Evolutionary conservation across 2,797 vertebrate species (phyloP).

Genomic region (Strix occidentalis): DNA sequence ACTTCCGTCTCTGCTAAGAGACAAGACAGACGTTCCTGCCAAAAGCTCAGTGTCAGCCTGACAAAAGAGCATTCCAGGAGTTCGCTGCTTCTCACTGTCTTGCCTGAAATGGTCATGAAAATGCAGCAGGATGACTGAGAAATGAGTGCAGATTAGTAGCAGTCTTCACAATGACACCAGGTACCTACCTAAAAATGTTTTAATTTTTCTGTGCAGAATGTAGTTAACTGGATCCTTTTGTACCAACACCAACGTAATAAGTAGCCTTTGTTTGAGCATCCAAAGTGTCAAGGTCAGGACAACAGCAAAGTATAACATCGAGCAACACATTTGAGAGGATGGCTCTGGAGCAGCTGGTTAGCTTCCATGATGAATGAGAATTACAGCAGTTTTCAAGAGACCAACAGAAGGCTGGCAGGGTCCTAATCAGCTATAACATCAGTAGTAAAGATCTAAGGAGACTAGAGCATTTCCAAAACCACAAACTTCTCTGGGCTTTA

Average conservation of each 20-base stretch:
- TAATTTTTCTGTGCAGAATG: not conserved
- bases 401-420: conserved; percentile 77
- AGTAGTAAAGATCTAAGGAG: conserved; percentile 80
- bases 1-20: not conserved
- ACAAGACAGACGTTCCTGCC: not conserved
- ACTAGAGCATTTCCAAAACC: conserved; percentile 71
- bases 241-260: not conserved
- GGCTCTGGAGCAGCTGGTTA: conserved; percentile 73
- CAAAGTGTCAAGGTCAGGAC: conserved; percentile 70
- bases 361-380: conserved; percentile 78
- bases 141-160: not conserved
- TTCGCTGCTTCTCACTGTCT: not conserved
- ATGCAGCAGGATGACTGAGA: not conserved
- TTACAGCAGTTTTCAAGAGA: conserved; percentile 78
- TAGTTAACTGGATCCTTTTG: not conserved
- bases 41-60: not conserved
- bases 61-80: not conserved
- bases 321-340: conserved; percentile 55
- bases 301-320: conserved; percentile 9
- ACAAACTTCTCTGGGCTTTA: conserved; percentile 62
- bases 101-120: not conserved
- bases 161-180: not conserved
- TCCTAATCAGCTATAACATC: conserved; percentile 79
- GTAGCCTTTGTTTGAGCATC: conserved; percentile 48
- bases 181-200: not conserved